Evolutionary conservation across 2,113 vertebrate genomes (phyloP).

Genomic region (Phoenicopterus ruber): DNA sequence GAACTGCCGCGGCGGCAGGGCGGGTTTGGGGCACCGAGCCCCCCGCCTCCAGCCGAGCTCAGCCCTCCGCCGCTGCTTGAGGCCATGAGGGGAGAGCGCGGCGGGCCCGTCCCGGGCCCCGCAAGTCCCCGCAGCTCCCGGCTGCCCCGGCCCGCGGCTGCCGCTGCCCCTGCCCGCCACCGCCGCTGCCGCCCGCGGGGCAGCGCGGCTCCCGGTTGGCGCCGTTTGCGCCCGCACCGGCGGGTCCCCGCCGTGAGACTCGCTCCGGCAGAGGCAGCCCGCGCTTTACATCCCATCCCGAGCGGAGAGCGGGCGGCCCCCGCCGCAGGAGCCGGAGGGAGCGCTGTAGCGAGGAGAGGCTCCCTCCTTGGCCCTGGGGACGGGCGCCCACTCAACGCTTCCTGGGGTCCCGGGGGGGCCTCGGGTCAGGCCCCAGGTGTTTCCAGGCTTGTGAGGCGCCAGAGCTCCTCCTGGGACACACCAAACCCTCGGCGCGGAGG

Average conservation of each 20-base stretch:
- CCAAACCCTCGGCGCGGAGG: not conserved
- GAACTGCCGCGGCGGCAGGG: not conserved
- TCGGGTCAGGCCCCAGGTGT: not conserved
- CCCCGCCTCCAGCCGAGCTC: not conserved
- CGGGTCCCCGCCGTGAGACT: not conserved
- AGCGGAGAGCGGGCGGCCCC: too few species aligned
- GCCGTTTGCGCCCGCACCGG: not conserved
- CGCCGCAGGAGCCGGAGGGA: not conserved
- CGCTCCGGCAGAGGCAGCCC: rapidly evolving
- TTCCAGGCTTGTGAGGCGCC: not conserved
- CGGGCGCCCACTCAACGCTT: not conserved
- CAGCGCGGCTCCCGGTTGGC: not conserved
- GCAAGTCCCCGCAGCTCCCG: not conserved
- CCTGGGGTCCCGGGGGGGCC: not conserved
- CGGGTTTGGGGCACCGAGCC: not conserved
- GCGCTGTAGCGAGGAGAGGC: rapidly evolving
- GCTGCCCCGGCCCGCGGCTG: not conserved
- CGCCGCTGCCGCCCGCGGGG: not conserved
- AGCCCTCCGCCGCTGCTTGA: too few species aligned
- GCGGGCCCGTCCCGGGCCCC: too few species aligned
- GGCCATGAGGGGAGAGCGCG: too few species aligned
- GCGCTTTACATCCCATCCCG: not conserved
- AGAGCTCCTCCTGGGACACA: not conserved
- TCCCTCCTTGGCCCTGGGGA: not conserved
- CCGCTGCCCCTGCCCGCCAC: not conserved